Base-by-base conservation (phyloP, 2,113 vertebrate species). In the Dipodomys ordii region DNA sequence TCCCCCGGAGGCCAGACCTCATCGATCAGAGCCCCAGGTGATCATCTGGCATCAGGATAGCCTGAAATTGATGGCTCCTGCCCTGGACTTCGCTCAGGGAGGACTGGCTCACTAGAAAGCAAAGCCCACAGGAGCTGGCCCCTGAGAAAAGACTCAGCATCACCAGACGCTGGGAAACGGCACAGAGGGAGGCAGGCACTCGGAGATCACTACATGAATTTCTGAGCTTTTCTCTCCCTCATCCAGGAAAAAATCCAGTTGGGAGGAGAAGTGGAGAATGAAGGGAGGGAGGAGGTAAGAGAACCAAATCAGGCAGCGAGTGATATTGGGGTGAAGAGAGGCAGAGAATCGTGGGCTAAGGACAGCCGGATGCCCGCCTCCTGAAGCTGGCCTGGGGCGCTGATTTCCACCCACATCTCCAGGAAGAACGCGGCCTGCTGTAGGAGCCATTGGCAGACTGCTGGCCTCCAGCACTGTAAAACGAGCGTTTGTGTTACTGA, bases 221-320 rank as follows among this genome's bases (percentile, higher is more conserved):
- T 30, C 49, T 20, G 27, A 19, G 23, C 8, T 3, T 39, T 25
- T 39, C n/a, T 18, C 44, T 16, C 1, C 19, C 74, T 28, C 28
- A 19, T 7, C 27, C 62, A 35, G 8, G 49, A 27, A 76, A 49
- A 30, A 76, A 67, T 16, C 65, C 49, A 22, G 8, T 32, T 3
- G 57, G 35, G 78, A 30, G 7, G 78, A 30, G 7, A 49, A 32
- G 32, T 1, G 2, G 68, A 62, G 28, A 60, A 28, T 11, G 39
- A 23, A 19, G 2, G 13, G n/a, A 6, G 20, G 32, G 0, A 44
- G 16, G 25, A 44, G 16, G 25, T 0, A 7, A 76, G 74, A 49
- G 44, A 28, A 8, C 49, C 62, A 0, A 1, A 16, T 12, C 0
- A 0, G 22, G 30, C 19, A 16, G 32, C 30, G 16, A 57, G 28